Evolutionary conservation across 2,888 invertebrate species (phyloP).

Genomic region (Antitype chi): DNA sequence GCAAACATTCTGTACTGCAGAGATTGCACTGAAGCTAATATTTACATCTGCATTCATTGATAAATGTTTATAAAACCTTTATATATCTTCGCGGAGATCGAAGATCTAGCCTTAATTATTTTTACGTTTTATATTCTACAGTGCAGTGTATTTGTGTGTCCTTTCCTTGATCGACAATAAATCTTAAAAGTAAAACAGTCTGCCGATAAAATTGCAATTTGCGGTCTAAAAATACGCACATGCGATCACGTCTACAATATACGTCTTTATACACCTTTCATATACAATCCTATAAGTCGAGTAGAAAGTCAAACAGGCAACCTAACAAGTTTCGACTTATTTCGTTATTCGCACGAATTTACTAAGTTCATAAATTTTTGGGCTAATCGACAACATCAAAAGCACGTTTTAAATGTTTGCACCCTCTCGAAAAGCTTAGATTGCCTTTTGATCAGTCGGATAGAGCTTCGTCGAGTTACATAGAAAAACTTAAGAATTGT

Average conservation of each 20-base stretch:
- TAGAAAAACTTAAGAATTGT: too few species aligned
- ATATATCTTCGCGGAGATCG: neutral
- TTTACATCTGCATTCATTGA: neutral
- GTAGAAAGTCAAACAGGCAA: conserved; percentile 21
- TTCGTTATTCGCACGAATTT: too few species aligned
- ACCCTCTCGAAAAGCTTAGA: too few species aligned
- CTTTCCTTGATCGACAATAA: conserved; percentile 11
- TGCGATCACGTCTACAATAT: conserved; percentile 12
- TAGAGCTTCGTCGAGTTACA: too few species aligned
- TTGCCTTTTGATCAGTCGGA: too few species aligned
- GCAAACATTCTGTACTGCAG: conserved; percentile 16
- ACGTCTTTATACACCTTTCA: conserved; percentile 30
- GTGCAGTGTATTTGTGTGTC: conserved; percentile 11
- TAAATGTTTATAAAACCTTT: conserved; percentile 7
- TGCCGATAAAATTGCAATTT: conserved; percentile 38
- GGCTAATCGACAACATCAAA: too few species aligned
- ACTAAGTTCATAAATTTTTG: too few species aligned
- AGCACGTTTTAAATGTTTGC: too few species aligned
- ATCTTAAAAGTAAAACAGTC: conserved; percentile 19
- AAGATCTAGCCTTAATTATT: neutral
- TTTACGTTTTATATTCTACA: neutral
- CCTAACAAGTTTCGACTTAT: neutral
- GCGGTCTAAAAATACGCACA: conserved; percentile 35
- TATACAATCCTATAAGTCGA: conserved; percentile 8
- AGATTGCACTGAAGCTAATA: conserved; percentile 7